phyloP scores from a whole-genome alignment of 2,113 vertebrate species.

The Rhynchomys soricoides region DNA sequence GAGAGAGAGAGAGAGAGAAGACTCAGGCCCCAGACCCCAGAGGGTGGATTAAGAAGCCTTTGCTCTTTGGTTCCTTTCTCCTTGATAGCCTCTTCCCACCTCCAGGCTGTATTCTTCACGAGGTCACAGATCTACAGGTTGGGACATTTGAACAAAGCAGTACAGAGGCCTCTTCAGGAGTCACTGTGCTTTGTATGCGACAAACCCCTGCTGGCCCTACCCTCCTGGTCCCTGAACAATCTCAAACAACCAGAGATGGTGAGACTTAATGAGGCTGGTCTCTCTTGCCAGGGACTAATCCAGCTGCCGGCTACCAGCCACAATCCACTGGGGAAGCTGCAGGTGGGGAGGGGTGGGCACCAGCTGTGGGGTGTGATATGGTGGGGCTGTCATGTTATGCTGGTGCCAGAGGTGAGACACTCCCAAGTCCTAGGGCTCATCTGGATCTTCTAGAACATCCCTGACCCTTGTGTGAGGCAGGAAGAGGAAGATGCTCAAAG shows the following conservation, averaged over 20 bases:
- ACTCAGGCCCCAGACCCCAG: not conserved
- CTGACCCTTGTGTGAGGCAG: fast-evolving
- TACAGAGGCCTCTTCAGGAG: fast-evolving
- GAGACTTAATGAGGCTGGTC: not conserved
- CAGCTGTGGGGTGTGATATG: too few relatives aligned
- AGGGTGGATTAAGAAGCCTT: too few relatives aligned
- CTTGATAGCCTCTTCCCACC: not conserved
- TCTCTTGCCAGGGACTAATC: not conserved
- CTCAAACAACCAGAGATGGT: not conserved
- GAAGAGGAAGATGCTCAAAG: not conserved
- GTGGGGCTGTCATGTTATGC: too few relatives aligned
- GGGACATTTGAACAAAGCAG: not conserved
- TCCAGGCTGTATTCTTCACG: not conserved
- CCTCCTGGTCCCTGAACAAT: not conserved
- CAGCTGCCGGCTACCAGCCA: not conserved
- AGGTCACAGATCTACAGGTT: not conserved
- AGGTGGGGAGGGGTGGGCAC: too few relatives aligned
- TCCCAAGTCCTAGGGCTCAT: not conserved
- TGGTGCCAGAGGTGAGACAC: not conserved
- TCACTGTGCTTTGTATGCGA: fast-evolving
- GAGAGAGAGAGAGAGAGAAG: too few relatives aligned
- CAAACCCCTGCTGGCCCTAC: too few relatives aligned
- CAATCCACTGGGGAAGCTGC: not conserved
- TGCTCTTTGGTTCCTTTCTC: not conserved
- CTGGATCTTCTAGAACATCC: not conserved